A percentile compares a stretch with the other conserved stretches of the same genome.
Evolutionary conservation across 2,113 vertebrate species (phyloP).

Genomic region (Gallinago media): DNA sequence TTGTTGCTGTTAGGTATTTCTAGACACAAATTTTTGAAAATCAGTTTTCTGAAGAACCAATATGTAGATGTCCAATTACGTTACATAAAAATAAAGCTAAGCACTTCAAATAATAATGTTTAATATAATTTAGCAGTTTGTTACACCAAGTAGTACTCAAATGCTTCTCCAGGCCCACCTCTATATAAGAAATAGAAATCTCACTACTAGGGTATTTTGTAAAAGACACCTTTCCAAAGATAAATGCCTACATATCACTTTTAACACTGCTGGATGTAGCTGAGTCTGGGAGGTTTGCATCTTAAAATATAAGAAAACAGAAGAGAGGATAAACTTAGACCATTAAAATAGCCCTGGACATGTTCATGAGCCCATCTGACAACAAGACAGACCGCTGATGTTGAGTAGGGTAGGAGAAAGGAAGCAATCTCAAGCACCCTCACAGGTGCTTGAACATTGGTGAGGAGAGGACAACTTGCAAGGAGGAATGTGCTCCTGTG

Average conservation of each 20-base stretch:
- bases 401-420: background rate
- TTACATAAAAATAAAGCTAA: background rate
- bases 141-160: background rate
- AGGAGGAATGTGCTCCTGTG: background rate
- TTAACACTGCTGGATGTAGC: background rate
- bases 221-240: background rate
- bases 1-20: background rate
- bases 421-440: background rate
- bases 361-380: background rate
- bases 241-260: background rate
- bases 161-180: background rate
- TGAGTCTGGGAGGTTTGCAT: background rate
- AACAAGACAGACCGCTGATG: background rate
- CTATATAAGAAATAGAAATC: background rate
- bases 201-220: background rate
- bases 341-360: background rate
- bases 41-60: background rate
- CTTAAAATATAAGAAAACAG: background rate
- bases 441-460: accelerated
- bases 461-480: background rate
- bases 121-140: background rate
- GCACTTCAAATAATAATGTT: background rate
- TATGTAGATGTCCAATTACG: background rate
- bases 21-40: background rate
- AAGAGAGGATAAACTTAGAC: background rate